Conservation (phyloP, 2,113 vertebrate genomes). For the Ictidomys tridecemlineatus region DNA sequence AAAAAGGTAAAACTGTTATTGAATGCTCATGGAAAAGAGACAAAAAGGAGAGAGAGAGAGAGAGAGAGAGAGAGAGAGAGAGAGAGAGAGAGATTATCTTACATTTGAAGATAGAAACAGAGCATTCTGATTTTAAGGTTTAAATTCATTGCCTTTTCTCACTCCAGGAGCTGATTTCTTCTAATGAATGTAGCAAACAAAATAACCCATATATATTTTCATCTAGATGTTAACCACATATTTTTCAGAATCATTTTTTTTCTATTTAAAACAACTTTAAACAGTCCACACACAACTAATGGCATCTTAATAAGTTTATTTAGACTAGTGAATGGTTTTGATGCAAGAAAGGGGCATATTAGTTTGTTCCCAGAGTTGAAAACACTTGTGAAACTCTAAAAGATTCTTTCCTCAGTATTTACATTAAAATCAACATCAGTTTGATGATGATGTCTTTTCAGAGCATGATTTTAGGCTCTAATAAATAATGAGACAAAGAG, state of each 20-base stretch:
- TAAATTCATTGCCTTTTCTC: not conserved
- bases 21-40: not conserved
- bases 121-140: conserved; percentile 27
- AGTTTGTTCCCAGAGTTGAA: not conserved
- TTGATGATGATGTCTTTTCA: not conserved
- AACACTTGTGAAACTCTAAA: conserved; percentile 41
- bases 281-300: no score
- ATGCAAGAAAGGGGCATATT: not conserved
- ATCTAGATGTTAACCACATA: not conserved
- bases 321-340: not conserved
- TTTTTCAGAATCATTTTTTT: conserved; percentile 32
- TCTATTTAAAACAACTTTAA: not conserved
- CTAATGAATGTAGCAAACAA: conserved; percentile 25
- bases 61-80: no score
- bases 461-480: not conserved
- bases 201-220: not conserved
- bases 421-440: not conserved
- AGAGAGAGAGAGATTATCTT: no score
- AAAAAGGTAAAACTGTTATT: conserved; percentile 25
- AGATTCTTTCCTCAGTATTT: not conserved
- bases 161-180: not conserved
- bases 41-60: not conserved
- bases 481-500: not conserved
- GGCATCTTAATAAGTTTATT: conserved; percentile 22
- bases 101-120: not conserved